Conservation (phyloP, 2,888 invertebrate species). For the Entomobrya multifasciata region DNA sequence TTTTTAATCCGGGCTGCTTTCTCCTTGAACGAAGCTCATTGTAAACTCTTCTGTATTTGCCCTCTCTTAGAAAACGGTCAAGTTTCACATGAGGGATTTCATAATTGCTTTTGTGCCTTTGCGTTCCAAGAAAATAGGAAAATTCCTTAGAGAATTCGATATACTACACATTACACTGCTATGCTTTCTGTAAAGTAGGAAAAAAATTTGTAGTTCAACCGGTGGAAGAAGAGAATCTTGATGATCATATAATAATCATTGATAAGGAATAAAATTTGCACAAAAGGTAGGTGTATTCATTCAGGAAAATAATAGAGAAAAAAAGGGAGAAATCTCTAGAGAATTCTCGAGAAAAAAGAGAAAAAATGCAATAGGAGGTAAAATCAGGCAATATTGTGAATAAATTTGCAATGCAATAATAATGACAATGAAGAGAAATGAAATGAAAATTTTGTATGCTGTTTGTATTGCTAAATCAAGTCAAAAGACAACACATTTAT, state of each 20-base stretch:
- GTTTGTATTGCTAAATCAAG: slow-evolving; percentile 12
- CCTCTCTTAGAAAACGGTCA: background rate
- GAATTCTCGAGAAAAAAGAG: background rate
- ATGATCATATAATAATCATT: background rate
- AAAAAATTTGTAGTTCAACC: background rate
- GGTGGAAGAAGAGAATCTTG: background rate
- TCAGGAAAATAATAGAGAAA: background rate
- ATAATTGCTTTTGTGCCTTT: slow-evolving; percentile 55
- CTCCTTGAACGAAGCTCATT: too few species aligned
- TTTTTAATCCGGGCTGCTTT: too few species aligned
- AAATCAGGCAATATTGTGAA: slow-evolving; percentile 1
- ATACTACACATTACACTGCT: too few species aligned
- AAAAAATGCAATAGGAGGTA: background rate
- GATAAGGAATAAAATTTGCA: background rate
- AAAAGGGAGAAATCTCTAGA: background rate
- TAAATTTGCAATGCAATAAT: background rate
- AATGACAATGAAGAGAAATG: background rate
- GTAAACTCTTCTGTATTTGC: too few species aligned
- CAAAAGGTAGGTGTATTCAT: background rate
- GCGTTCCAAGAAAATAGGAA: background rate
- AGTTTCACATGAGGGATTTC: slow-evolving; percentile 34
- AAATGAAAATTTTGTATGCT: background rate
- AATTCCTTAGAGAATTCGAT: background rate
- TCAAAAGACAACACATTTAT: background rate
- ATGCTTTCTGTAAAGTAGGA: background rate